These are phyloP conservation scores for Stictonetta naevosa DNA, from an alignment of 2,113 vertebrate species.

Conservation along the genomic window DNA sequence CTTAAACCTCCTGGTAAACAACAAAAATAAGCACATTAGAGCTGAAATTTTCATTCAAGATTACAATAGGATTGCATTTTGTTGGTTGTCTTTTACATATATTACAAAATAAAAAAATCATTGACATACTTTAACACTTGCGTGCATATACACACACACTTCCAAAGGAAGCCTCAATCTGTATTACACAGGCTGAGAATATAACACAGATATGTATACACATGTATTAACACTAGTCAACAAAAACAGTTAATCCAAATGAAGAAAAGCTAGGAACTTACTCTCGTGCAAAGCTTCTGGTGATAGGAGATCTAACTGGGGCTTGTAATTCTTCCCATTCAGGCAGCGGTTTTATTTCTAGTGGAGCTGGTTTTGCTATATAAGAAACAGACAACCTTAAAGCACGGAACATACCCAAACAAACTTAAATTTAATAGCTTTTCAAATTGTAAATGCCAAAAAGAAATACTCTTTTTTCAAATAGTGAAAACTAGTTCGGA, in stretches of 20 bases:
- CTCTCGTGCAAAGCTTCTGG: conserved; percentile 96
- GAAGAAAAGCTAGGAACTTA: conserved; percentile 80
- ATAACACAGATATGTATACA: not conserved
- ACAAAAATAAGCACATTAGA: conserved; percentile 26
- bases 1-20: conserved; percentile 46
- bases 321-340: conserved; percentile 96
- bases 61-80: not conserved
- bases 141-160: not conserved
- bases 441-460: not conserved
- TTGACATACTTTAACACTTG: not conserved
- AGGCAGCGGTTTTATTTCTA: conserved; percentile 94
- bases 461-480: not conserved
- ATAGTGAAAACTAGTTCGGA: not conserved
- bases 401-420: not conserved
- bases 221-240: not conserved
- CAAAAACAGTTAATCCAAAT: not conserved
- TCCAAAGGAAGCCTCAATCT: not conserved
- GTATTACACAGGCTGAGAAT: not conserved
- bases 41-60: not conserved
- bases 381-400: conserved; percentile 55
- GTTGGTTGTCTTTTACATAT: not conserved
- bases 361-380: conserved; percentile 91
- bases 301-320: conserved; percentile 95
- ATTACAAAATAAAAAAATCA: not conserved
- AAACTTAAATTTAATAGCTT: not conserved